These are phyloP conservation scores for Crocallis elinguaria DNA, from an alignment of 2,888 invertebrate genomes.

Conservation along the genomic window DNA sequence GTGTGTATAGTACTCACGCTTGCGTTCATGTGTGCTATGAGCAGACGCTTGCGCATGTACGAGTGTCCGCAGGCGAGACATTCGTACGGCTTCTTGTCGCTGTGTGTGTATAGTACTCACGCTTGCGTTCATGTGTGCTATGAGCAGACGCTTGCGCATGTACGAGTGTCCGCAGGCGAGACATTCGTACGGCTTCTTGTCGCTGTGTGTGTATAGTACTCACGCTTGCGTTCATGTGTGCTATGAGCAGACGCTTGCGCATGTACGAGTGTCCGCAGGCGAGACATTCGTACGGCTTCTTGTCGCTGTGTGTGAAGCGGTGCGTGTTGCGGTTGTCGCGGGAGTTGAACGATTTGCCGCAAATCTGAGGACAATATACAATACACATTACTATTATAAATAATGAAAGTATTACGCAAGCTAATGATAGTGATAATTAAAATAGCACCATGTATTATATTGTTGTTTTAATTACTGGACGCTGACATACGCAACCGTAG, in stretches of 20 bases:
- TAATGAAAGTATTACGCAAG: too few species aligned
- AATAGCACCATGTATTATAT: too few species aligned
- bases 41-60: too few species aligned
- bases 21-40: too few species aligned
- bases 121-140: constrained; percentile 90
- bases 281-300: constrained; percentile 93
- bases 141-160: constrained; percentile 92
- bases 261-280: constrained; percentile 93
- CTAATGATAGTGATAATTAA: too few species aligned
- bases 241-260: constrained; percentile 91
- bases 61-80: too few species aligned
- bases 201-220: constrained; percentile 38
- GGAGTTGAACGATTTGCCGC: constrained; percentile 93
- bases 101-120: constrained; percentile 66
- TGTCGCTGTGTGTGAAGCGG: constrained; percentile 93
- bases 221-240: constrained; percentile 89
- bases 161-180: constrained; percentile 93
- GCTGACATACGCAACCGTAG: too few species aligned
- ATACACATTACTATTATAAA: too few species aligned
- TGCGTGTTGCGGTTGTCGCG: constrained; percentile 94
- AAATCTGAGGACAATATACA: constrained; percentile 84
- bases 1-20: too few species aligned
- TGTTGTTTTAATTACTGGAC: too few species aligned
- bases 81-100: not conserved
- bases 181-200: not conserved